phyloP scores from a whole-genome alignment of 2,888 invertebrate genomes.

The Luperina testacea region DNA sequence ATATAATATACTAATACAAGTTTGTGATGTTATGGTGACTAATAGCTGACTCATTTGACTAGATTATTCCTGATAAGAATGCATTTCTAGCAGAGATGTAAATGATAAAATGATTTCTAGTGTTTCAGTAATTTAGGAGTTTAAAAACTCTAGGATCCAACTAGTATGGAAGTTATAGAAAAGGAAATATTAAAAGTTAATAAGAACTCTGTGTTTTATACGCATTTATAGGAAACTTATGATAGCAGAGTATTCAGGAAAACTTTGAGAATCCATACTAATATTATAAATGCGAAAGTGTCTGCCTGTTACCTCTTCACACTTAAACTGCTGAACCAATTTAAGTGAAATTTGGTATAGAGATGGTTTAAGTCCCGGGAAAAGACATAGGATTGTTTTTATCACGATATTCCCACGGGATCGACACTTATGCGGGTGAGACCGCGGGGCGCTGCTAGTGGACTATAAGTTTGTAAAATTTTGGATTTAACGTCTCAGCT shows the following conservation, averaged over 20 bases:
- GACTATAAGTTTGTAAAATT: not conserved
- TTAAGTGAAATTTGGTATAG: no score
- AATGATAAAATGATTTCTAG: not conserved
- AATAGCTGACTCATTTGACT: not conserved
- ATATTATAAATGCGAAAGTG: no score
- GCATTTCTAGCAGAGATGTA: not conserved
- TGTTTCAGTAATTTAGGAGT: not conserved
- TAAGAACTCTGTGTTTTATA: not conserved
- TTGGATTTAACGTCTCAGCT: not conserved
- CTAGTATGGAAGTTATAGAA: not conserved
- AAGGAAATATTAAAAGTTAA: not conserved
- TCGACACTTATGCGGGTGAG: no score
- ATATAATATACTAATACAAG: not conserved
- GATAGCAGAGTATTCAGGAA: not conserved
- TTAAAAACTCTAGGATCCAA: constrained; percentile 18
- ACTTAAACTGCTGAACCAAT: no score
- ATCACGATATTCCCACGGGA: no score
- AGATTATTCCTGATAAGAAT: not conserved
- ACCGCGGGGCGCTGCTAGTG: no score
- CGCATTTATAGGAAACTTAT: not conserved
- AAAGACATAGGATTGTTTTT: no score
- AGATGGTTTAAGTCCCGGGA: no score
- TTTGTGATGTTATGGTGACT: not conserved
- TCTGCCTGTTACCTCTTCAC: no score
- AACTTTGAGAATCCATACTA: not conserved